Percentiles rank a stretch among this genome's conserved stretches.
phyloP scores from a whole-genome alignment of 2,888 invertebrate species.

The Pyrochroa serraticornis region DNA sequence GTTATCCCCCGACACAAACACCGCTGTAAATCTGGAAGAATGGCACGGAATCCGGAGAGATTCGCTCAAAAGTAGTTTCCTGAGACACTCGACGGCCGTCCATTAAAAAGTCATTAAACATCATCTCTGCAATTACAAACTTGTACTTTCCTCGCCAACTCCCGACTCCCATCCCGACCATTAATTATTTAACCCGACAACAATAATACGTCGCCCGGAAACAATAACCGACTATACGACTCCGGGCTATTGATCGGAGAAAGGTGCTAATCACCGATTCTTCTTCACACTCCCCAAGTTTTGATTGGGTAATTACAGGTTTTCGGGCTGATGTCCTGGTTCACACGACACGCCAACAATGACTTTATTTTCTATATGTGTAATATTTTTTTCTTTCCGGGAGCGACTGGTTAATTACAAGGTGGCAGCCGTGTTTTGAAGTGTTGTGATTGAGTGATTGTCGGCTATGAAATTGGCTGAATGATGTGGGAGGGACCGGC shows the following conservation, averaged over 20 bases:
- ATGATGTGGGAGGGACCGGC: slow-evolving; percentile 33
- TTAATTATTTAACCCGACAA: slow-evolving; percentile 27
- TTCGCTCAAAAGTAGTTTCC: slow-evolving; percentile 42
- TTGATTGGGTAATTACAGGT: too few relatives aligned
- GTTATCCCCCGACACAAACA: slow-evolving; percentile 4
- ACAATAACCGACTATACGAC: too few relatives aligned
- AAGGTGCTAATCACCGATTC: neutral
- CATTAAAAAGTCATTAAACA: slow-evolving; percentile 74
- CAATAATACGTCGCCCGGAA: slow-evolving; percentile 12
- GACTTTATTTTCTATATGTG: neutral
- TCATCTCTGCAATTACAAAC: slow-evolving; percentile 69
- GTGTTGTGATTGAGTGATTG: slow-evolving; percentile 40
- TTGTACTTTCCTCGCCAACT: slow-evolving; percentile 45
- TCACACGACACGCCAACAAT: neutral
- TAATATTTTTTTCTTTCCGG: neutral
- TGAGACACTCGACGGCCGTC: slow-evolving; percentile 53
- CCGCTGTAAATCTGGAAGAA: slow-evolving; percentile 19
- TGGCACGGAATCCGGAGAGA: slow-evolving; percentile 32
- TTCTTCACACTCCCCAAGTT: neutral
- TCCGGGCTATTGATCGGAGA: neutral
- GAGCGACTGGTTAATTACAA: slow-evolving; percentile 25
- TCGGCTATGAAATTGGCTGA: slow-evolving; percentile 37
- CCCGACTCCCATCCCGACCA: slow-evolving; percentile 30
- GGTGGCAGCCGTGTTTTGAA: slow-evolving; percentile 27
- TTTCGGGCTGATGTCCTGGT: neutral